phyloP scores from a whole-genome alignment of 2,888 invertebrate genomes.

The Mythimna albipuncta region DNA sequence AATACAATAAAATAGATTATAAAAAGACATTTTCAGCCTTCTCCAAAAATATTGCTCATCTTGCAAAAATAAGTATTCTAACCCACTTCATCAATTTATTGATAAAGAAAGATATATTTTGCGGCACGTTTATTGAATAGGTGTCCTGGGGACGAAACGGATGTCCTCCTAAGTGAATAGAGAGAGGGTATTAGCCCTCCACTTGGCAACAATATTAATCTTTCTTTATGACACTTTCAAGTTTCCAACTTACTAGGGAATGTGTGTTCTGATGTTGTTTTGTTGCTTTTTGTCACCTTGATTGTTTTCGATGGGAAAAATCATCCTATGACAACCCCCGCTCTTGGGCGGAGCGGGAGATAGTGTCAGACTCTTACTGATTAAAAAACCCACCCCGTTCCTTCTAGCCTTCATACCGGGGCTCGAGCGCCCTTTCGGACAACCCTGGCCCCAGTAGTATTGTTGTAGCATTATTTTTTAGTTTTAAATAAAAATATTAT shows the following conservation, averaged over 20 bases:
- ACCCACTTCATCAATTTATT: constrained; percentile 17
- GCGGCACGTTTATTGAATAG: constrained; percentile 21
- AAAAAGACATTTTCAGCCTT: not conserved
- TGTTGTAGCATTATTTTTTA: not conserved
- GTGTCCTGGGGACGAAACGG: constrained; percentile 23
- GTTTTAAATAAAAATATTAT: not conserved
- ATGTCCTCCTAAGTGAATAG: constrained; percentile 17
- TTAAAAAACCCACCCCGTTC: too few relatives aligned
- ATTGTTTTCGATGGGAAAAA: not conserved
- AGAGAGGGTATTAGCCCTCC: constrained; percentile 14
- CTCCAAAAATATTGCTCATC: constrained; percentile 9
- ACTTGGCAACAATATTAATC: constrained; percentile 33
- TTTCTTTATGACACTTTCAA: constrained; percentile 3
- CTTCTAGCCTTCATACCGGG: too few relatives aligned
- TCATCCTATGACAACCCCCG: too few relatives aligned
- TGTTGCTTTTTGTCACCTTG: not conserved
- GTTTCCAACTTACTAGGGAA: not conserved
- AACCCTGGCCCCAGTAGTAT: too few relatives aligned
- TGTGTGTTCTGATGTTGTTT: not conserved
- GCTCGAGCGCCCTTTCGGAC: too few relatives aligned
- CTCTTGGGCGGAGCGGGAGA: too few relatives aligned
- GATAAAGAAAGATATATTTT: constrained; percentile 35
- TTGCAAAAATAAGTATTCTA: constrained; percentile 5
- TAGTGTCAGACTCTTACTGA: too few relatives aligned
- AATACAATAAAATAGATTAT: not conserved